Percentiles rank a stretch among this genome's conserved stretches.
These are phyloP conservation scores for Prietella phreatophila DNA, from an alignment of 2,113 vertebrate species.

Conservation along the genomic window DNA sequence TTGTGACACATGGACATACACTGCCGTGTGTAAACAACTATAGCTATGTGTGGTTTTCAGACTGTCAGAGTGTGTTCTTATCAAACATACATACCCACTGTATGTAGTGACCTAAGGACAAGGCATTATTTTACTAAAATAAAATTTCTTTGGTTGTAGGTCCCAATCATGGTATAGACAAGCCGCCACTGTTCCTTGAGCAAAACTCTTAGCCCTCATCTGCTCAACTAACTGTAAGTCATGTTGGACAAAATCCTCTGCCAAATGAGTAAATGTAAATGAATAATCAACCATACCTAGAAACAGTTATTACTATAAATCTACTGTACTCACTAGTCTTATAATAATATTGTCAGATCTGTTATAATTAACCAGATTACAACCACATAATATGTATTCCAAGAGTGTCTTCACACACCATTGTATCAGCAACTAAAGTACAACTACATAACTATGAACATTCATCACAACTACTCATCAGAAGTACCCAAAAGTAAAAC, in stretches of 20 bases:
- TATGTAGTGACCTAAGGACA: neutral
- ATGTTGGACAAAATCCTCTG: neutral
- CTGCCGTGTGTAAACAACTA: constrained; percentile 37
- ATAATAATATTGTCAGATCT: neutral
- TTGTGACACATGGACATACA: constrained; percentile 16
- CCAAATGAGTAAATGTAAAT: neutral
- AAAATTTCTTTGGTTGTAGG: no score
- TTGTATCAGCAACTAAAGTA: neutral
- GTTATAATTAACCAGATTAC: neutral
- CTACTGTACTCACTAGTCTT: neutral
- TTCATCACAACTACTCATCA: neutral
- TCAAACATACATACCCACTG: constrained; percentile 42
- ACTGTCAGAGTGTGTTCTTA: constrained; percentile 38
- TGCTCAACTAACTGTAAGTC: neutral
- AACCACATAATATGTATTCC: neutral
- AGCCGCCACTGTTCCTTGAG: neutral
- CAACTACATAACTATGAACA: neutral
- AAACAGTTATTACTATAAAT: neutral
- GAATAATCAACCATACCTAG: neutral
- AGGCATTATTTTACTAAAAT: neutral
- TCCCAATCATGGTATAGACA: neutral
- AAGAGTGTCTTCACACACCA: neutral
- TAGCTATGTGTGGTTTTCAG: constrained; percentile 41
- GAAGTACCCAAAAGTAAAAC: neutral
- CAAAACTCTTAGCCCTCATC: neutral